These are phyloP conservation scores for Epinotia bilunana DNA, from an alignment of 2,888 invertebrate genomes.

Conservation along the genomic window DNA sequence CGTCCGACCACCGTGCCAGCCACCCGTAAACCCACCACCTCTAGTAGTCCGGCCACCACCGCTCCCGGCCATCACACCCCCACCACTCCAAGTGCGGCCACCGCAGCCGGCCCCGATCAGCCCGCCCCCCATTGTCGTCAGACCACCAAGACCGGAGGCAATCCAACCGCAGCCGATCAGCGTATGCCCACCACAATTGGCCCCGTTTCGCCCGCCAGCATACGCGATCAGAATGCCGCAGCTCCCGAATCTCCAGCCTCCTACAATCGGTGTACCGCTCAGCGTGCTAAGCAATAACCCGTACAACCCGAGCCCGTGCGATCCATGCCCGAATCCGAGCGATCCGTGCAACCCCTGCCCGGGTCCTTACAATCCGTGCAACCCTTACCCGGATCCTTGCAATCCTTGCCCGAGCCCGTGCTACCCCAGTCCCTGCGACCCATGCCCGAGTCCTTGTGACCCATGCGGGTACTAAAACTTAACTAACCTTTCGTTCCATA, in stretches of 20 bases:
- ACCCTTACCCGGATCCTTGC: conserved; percentile 6
- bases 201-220: conserved; percentile 6
- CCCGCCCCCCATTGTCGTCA: conserved; percentile 28
- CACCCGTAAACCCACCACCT: conserved; percentile 54
- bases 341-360: conserved; percentile 3
- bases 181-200: conserved; percentile 59
- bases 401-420: background rate
- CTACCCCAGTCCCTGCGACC: background rate
- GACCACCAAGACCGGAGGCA: conserved; percentile 11
- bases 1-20: conserved; percentile 59
- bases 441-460: conserved; percentile 5
- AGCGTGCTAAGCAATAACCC: conserved; percentile 3
- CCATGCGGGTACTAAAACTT: conserved; percentile 4
- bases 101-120: conserved; percentile 50
- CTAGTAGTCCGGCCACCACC: conserved; percentile 56
- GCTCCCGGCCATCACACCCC: conserved; percentile 49
- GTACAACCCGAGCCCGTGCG: background rate
- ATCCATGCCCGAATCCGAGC: conserved; percentile 4
- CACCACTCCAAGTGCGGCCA: conserved; percentile 60
- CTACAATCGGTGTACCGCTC: conserved; percentile 1
- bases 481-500: background rate
- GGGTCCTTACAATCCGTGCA: background rate
- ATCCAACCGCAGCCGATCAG: conserved; percentile 13
- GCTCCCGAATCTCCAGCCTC: conserved; percentile 19
- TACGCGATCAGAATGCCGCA: conserved; percentile 20